phyloP scores from a whole-genome alignment of 2,113 vertebrate species.

The Pachycephala philippinensis region DNA sequence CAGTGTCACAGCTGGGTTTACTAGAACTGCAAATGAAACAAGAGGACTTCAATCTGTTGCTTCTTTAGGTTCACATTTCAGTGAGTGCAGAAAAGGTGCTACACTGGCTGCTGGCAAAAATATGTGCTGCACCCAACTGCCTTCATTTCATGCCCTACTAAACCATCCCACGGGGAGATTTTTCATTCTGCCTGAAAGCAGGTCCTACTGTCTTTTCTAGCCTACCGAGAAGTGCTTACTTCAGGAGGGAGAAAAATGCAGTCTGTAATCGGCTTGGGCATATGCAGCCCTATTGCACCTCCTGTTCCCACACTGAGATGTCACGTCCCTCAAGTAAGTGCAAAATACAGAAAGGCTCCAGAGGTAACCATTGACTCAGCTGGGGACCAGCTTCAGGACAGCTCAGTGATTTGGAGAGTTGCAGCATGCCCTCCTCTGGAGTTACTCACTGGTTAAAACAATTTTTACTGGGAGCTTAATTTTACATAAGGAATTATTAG shows the following conservation, averaged over 20 bases:
- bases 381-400: background rate
- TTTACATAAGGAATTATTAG: background rate
- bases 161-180: background rate
- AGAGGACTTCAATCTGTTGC: background rate
- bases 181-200: background rate
- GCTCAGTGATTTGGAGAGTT: background rate
- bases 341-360: background rate
- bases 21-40: background rate
- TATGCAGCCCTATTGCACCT: background rate
- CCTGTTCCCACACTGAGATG: background rate
- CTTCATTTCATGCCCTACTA: background rate
- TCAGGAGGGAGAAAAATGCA: background rate
- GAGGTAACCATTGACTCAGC: background rate
- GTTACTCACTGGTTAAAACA: background rate
- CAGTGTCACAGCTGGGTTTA: background rate
- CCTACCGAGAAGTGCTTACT: background rate
- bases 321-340: background rate
- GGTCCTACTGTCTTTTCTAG: background rate
- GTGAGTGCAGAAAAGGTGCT: background rate
- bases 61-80: background rate
- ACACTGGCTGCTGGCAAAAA: background rate
- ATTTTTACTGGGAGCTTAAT: background rate
- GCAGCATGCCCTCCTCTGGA: background rate
- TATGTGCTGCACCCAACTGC: background rate
- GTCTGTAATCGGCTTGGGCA: background rate